Evolutionary conservation across 2,888 invertebrate genomes (phyloP).

Genomic region (Venustoraphidia nigricollis): DNA sequence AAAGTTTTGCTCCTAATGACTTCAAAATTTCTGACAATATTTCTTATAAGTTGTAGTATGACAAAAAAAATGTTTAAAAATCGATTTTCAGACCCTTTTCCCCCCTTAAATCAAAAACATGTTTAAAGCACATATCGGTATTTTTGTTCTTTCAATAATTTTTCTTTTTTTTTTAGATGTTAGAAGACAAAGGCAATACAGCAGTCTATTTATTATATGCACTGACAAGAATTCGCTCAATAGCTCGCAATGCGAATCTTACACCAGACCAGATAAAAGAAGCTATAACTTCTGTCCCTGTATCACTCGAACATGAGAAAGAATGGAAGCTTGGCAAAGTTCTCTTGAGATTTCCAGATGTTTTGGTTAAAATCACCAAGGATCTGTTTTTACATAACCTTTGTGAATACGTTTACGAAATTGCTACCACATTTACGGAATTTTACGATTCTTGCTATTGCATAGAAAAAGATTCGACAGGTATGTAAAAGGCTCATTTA

Average conservation of each 20-base stretch:
- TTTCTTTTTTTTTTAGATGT: constrained; percentile 44
- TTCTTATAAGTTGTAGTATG: no score
- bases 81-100: no score
- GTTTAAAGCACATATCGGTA: no score
- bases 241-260: constrained; percentile 64
- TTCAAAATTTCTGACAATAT: no score
- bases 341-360: constrained; percentile 73
- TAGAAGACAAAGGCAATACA: constrained; percentile 97
- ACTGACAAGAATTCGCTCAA: constrained; percentile 83
- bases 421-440: constrained; percentile 84
- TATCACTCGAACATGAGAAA: constrained; percentile 72
- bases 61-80: no score
- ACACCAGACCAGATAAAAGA: constrained; percentile 41
- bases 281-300: constrained; percentile 38
- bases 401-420: constrained; percentile 92
- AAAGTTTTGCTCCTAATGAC: no score
- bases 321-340: constrained; percentile 91
- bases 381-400: constrained; percentile 74
- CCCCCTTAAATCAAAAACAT: no score
- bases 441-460: constrained; percentile 98
- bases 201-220: constrained; percentile 95
- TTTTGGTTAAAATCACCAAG: constrained; percentile 63
- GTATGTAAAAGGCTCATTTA: constrained; percentile 15
- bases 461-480: constrained; percentile 70
- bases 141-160: not conserved